Evolutionary conservation across 2,113 vertebrate species (phyloP).

Genomic region (Tympanuchus pallidicinctus): DNA sequence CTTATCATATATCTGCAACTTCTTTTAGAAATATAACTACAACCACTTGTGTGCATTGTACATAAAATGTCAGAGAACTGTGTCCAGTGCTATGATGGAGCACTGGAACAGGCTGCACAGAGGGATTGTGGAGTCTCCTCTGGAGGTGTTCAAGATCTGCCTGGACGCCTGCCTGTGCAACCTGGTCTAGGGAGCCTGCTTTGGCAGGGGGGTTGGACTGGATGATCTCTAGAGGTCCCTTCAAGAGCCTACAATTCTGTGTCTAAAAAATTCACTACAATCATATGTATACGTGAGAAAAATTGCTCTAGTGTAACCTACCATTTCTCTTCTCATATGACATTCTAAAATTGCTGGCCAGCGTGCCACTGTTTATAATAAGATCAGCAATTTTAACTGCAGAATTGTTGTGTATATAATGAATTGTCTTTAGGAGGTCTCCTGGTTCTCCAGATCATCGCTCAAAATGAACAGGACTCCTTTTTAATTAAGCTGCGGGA

Average conservation of each 20-base stretch:
- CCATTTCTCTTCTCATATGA: background rate
- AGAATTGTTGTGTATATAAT: background rate
- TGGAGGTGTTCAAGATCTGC: too few relatives aligned
- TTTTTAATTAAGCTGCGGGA: conserved; percentile 71
- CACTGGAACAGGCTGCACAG: too few relatives aligned
- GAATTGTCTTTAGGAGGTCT: conserved; percentile 60
- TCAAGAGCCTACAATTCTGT: too few relatives aligned
- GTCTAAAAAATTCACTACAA: background rate
- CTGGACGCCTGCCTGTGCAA: too few relatives aligned
- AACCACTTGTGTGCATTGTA: background rate
- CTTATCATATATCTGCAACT: background rate
- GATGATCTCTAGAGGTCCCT: too few relatives aligned
- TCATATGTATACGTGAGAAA: background rate
- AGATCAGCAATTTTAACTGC: conserved; percentile 14
- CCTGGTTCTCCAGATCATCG: conserved; percentile 22
- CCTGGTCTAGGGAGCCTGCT: too few relatives aligned
- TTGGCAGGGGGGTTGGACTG: too few relatives aligned
- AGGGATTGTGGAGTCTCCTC: too few relatives aligned
- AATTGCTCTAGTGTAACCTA: background rate
- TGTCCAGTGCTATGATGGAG: too few relatives aligned
- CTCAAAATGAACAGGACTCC: conserved; percentile 55
- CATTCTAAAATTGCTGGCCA: background rate
- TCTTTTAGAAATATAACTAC: background rate
- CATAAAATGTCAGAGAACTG: background rate
- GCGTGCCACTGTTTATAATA: background rate